Evolutionary conservation across 2,113 vertebrate species (phyloP).

Genomic region (Aspidoscelis tigris): DNA sequence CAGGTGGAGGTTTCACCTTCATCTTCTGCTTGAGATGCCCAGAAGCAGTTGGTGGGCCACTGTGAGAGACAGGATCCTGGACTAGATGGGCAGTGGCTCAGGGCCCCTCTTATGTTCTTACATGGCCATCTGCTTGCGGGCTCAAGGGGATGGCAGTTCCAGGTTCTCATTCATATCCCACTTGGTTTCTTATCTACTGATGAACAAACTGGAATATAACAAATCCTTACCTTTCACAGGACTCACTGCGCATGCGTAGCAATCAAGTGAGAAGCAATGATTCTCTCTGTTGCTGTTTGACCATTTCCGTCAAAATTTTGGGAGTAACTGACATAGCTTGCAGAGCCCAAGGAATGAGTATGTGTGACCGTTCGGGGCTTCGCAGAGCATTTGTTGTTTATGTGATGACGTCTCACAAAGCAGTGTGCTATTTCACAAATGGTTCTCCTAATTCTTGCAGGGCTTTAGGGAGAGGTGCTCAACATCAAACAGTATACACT

Average conservation of each 20-base stretch:
- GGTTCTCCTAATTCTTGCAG: not conserved
- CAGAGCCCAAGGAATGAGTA: not conserved
- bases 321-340: not conserved
- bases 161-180: not conserved
- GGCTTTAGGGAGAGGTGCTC: not conserved
- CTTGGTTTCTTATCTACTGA: not conserved
- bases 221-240: not conserved
- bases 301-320: not conserved
- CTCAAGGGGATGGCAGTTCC: too few species aligned
- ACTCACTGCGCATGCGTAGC: not conserved
- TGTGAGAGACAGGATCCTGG: too few species aligned
- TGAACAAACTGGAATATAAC: not conserved
- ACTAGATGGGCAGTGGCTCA: too few species aligned
- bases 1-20: too few species aligned
- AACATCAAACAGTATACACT: slow-evolving; percentile 19
- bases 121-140: too few species aligned
- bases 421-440: slow-evolving; percentile 45
- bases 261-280: too few species aligned
- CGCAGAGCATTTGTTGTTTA: too few species aligned
- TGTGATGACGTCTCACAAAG: not conserved
- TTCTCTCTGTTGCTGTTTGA: not conserved
- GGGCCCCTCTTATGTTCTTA: too few species aligned
- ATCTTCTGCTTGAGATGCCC: too few species aligned
- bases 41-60: too few species aligned
- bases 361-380: not conserved